Percentiles rank a stretch among this genome's conserved stretches.
Conservation (phyloP, 2,113 vertebrate species). For the Machaerirhynchus nigripectus region DNA sequence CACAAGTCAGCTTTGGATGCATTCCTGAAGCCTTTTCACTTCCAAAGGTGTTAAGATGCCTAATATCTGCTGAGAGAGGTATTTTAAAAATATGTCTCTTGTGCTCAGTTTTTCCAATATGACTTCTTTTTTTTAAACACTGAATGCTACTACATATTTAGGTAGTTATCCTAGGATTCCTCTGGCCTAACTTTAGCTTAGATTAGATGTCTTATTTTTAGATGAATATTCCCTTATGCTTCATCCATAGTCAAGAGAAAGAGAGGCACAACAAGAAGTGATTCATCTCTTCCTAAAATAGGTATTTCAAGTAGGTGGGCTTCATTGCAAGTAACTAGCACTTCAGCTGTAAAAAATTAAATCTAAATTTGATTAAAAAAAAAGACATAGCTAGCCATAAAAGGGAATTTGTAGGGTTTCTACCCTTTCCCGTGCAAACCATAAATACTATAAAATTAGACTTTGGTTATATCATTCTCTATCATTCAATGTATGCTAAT, state of each 20-base stretch:
- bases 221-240: not conserved
- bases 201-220: slow-evolving; percentile 19
- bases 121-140: not conserved
- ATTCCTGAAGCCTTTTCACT: not conserved
- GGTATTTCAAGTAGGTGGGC: slow-evolving; percentile 11
- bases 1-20: not conserved
- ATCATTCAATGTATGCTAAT: not conserved
- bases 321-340: not conserved
- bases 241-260: slow-evolving; percentile 13
- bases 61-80: not conserved
- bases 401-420: not conserved
- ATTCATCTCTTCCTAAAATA: slow-evolving; percentile 23
- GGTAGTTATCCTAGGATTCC: not conserved
- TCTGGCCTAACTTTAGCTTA: slow-evolving; percentile 11
- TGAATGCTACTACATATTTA: not conserved
- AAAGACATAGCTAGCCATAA: not conserved
- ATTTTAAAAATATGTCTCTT: not conserved
- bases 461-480: not conserved
- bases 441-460: not conserved
- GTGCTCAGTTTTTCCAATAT: not conserved
- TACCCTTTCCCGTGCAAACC: not conserved
- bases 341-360: not conserved
- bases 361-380: not conserved
- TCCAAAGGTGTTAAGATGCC: not conserved
- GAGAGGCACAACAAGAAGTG: not conserved